These are phyloP conservation scores for Gymnobelideus leadbeateri DNA, from an alignment of 2,113 vertebrate genomes.

Conservation along the genomic window DNA sequence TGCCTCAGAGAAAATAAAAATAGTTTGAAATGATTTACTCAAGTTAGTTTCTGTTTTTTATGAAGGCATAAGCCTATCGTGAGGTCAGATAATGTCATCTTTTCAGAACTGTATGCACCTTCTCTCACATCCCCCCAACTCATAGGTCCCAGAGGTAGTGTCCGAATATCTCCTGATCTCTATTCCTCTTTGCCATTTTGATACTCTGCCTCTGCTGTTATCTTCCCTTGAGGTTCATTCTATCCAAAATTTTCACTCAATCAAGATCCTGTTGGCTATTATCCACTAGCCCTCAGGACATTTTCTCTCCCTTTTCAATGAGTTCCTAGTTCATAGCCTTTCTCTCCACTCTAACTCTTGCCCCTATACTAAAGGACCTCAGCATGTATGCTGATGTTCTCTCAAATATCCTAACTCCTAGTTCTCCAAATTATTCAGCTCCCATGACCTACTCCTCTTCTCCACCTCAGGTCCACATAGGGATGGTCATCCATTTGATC, in stretches of 20 bases:
- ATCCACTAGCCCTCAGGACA: no score
- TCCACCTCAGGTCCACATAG: neutral
- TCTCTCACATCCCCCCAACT: neutral
- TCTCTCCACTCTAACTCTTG: neutral
- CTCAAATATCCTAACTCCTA: neutral
- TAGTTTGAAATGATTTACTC: slow-evolving; percentile 6
- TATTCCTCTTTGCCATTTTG: neutral
- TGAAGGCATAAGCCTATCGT: neutral
- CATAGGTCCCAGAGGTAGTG: neutral
- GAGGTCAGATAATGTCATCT: neutral
- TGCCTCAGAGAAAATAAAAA: slow-evolving; percentile 50
- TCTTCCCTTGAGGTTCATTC: neutral
- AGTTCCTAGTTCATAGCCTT: neutral
- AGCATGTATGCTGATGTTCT: neutral
- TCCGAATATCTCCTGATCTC: neutral
- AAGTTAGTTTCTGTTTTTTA: neutral
- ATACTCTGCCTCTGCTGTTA: neutral
- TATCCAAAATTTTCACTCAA: neutral
- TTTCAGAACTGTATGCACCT: neutral
- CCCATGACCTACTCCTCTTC: no score
- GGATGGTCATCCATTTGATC: neutral
- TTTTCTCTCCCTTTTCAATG: neutral
- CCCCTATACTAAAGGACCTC: neutral
- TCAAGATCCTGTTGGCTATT: no score
- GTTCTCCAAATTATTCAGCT: neutral